Evolutionary conservation across 1,140 invertebrate genomes (phyloP), one percentile per base, ranked within the genome.

Genomic region (Ptiloglossa arizonensis): DNA sequence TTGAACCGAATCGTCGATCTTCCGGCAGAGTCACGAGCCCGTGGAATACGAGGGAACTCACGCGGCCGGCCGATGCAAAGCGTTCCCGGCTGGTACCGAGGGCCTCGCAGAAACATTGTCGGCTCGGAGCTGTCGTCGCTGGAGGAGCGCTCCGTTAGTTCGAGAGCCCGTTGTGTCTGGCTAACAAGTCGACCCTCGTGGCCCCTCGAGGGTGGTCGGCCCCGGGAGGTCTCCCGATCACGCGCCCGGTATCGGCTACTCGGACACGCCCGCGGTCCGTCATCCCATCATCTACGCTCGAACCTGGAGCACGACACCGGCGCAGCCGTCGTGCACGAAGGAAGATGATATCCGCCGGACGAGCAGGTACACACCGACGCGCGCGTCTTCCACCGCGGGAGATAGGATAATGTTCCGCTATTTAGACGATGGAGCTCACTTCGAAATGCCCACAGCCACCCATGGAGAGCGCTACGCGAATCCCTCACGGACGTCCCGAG

Each of bases 141-240:
- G 74, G 68, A 81, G 70, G 50, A 84, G 80, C 78, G 76, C 82
- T 86, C 86, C 85, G 87, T 88, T 89, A 88, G 85, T 81, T 75
- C 76, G 75, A 79, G 82, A 80, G 83, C 72, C 81, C 88, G 82
- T 85, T 85, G 84, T 86, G 87, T 87, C 88, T 86, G 87, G 83
- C 87, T 88, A 89, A 90, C 89, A 89, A 89, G 88, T 88, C 88
- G 88, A 90, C 89, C 89, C 82, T 81, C 87, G 79, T 89, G 89
- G 84, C 89, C 88, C 86, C 87, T 88, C 85, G 88, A 90, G 88
- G 88, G 89, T 90, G 89, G 89, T 90, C 89, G 88, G 86, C 84
- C 88, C 80, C 88, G 86, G 88, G 89, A 89, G 89, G 89, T 90
- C 89, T 82, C 78, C 81, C 75, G 88, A 89, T 90, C 89, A 90